A percentile compares a stretch with the other conserved stretches of the same genome.
Evolutionary conservation across 2,797 vertebrate species (phyloP).

Genomic region (Pipistrellus pygmaeus): DNA sequence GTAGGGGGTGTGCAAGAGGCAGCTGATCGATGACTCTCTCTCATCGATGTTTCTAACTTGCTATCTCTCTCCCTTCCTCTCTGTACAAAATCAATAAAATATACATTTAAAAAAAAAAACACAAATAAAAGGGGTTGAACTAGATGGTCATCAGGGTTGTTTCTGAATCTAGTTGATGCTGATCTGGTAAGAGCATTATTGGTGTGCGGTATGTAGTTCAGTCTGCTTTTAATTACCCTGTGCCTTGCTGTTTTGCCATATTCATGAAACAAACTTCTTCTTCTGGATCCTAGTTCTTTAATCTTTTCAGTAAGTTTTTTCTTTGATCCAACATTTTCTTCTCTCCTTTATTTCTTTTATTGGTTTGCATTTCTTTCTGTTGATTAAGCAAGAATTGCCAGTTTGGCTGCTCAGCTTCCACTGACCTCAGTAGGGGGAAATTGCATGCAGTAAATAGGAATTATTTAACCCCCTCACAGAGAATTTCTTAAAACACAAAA

Average conservation of each 20-base stretch:
- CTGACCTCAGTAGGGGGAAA: conserved; percentile 42
- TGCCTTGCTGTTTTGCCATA: conserved; percentile 44
- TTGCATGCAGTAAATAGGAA: conserved; percentile 45
- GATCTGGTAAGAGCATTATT: background rate
- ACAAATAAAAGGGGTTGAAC: background rate
- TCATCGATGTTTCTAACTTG: too few species aligned
- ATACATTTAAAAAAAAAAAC: too few species aligned
- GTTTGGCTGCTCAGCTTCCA: conserved; percentile 2
- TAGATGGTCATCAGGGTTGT: background rate
- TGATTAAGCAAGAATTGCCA: conserved; percentile 52
- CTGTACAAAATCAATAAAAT: too few species aligned
- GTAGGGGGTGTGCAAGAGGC: too few species aligned
- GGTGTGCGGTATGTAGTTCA: background rate
- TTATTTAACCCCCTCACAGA: conserved; percentile 16
- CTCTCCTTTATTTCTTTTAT: conserved; percentile 53
- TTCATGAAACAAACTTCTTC: conserved; percentile 27
- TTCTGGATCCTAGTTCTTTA: conserved; percentile 17
- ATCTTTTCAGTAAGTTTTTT: conserved; percentile 35
- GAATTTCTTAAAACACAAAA: conserved; percentile 26
- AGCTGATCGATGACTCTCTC: too few species aligned
- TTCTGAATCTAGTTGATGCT: conserved; percentile 27
- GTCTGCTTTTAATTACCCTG: conserved; percentile 12
- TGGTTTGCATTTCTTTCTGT: conserved; percentile 53
- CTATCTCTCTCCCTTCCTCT: too few species aligned
- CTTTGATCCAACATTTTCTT: conserved; percentile 59